Percentiles rank a stretch among this genome's conserved stretches.
Evolutionary conservation across 2,888 invertebrate species (phyloP).

Genomic region (Papilio gigon): DNA sequence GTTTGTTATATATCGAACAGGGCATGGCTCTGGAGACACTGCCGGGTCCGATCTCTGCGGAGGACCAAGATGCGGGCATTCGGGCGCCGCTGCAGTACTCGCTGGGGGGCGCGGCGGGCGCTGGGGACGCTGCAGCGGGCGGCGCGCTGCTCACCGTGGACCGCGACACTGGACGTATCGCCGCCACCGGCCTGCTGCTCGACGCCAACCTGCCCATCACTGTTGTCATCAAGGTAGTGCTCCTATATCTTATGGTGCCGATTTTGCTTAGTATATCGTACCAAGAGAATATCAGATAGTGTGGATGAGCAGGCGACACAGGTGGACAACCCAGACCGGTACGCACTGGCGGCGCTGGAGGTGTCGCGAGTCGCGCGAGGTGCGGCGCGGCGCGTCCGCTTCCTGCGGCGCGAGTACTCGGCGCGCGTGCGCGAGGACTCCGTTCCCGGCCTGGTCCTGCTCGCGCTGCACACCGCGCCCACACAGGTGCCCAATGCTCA

Average conservation of each 20-base stretch:
- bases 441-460: slow-evolving; percentile 87
- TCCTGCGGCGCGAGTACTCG: slow-evolving; percentile 87
- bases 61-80: slow-evolving; percentile 91
- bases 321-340: slow-evolving; percentile 93
- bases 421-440: slow-evolving; percentile 89
- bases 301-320: slow-evolving; percentile 84
- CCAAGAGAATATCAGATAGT: background rate
- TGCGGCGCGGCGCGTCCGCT: slow-evolving; percentile 79
- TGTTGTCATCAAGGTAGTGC: slow-evolving; percentile 89
- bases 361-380: slow-evolving; percentile 73
- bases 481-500: slow-evolving; percentile 66
- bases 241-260: background rate
- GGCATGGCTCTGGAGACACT: slow-evolving; percentile 85
- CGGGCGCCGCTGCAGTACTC: slow-evolving; percentile 88
- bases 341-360: slow-evolving; percentile 91
- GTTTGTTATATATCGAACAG: slow-evolving; percentile 59
- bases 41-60: slow-evolving; percentile 88
- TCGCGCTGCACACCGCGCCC: slow-evolving; percentile 85
- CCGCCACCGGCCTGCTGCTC: slow-evolving; percentile 78
- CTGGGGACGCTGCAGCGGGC: slow-evolving; percentile 65
- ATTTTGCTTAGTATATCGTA: background rate
- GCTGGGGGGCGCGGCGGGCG: slow-evolving; percentile 54
- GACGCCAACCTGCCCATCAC: slow-evolving; percentile 88
- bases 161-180: slow-evolving; percentile 84
- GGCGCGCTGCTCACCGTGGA: slow-evolving; percentile 84